Conservation (phyloP, 2,113 vertebrate genomes). For the Mesocricetus auratus region DNA sequence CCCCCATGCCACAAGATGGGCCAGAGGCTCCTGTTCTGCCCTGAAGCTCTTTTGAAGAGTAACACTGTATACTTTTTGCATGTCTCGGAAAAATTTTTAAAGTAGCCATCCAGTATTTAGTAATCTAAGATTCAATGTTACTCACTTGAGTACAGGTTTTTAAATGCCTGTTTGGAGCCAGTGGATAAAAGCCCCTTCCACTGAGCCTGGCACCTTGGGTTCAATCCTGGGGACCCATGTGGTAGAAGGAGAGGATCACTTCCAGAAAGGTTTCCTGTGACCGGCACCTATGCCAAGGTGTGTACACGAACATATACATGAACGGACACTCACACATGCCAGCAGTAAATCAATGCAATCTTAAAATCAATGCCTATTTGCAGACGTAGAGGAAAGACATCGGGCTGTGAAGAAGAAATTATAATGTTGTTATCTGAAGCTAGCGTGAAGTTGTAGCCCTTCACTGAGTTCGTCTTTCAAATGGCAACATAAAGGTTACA, state of each 20-base stretch:
- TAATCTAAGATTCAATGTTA: neutral
- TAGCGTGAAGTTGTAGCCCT: fast-evolving
- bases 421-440: neutral
- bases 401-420: neutral
- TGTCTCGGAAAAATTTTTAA: neutral
- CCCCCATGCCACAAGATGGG: neutral
- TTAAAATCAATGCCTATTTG: neutral
- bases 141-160: neutral
- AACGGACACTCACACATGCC: neutral
- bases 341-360: neutral
- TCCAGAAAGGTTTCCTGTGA: neutral
- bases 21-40: neutral
- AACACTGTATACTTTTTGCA: fast-evolving
- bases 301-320: neutral
- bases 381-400: neutral
- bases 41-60: neutral
- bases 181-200: neutral
- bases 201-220: neutral
- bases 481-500: neutral
- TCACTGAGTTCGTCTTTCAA: neutral
- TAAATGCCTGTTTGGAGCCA: neutral
- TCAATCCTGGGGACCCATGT: neutral
- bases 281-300: no score
- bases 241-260: neutral
- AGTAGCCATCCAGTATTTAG: neutral